phyloP scores from a whole-genome alignment of 2,888 invertebrate genomes.

The Sympetrum striolatum region DNA sequence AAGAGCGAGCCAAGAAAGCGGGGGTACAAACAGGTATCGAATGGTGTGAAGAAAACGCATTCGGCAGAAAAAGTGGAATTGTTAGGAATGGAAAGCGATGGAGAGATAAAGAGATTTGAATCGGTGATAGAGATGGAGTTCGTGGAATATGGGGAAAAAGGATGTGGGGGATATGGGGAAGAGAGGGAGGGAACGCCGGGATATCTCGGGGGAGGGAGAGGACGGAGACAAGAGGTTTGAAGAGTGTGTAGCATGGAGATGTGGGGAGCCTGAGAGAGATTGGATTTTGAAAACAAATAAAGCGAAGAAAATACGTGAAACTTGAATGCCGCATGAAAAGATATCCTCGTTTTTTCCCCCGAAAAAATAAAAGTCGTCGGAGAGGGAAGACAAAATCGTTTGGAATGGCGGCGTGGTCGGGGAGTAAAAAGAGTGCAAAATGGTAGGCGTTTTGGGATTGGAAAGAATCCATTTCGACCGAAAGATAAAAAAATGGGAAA shows the following conservation, averaged over 20 bases:
- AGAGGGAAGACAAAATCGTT: constrained; percentile 36
- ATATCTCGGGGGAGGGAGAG: background rate
- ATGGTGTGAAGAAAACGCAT: background rate
- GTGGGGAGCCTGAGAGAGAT: constrained; percentile 27
- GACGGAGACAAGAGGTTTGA: background rate
- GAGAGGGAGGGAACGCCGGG: background rate
- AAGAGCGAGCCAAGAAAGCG: background rate
- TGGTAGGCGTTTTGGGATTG: constrained; percentile 22
- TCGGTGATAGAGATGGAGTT: background rate
- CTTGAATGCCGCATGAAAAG: constrained; percentile 21
- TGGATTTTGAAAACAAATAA: constrained; percentile 40
- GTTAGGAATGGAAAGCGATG: background rate
- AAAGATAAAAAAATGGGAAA: background rate
- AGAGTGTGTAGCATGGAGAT: constrained; percentile 18
- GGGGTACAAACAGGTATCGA: background rate
- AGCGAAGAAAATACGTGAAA: constrained; percentile 15
- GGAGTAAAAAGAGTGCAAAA: constrained; percentile 31
- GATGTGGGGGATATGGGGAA: background rate
- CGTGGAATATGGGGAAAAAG: background rate
- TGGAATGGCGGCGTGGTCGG: constrained; percentile 35
- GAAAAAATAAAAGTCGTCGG: background rate
- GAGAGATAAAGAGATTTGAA: background rate
- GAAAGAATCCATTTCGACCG: background rate
- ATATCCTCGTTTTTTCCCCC: background rate
- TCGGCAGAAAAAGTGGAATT: background rate